Evolutionary conservation across 2,113 vertebrate species (phyloP), one percentile per base, ranked within the genome.

Genomic region (Ondatra zibethicus): DNA sequence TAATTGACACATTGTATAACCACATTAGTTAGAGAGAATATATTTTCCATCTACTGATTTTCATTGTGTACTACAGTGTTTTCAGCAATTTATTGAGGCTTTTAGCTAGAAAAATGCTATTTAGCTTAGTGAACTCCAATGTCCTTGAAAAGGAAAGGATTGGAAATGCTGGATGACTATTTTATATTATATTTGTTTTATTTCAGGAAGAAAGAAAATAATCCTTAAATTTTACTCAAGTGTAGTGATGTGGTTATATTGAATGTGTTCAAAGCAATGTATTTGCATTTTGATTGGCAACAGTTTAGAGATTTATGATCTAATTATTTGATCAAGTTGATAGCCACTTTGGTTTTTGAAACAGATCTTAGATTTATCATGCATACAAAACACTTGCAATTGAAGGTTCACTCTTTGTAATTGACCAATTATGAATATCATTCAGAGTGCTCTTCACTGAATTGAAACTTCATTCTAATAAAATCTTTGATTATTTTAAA

Each of bases 61-160:
- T 97, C 70, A 96, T 95, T 97, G 95, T 93, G 84, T 96, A 84
- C 96, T 94, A 50, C 86, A 84, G 27, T 96, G 92, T 97, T 97
- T 97, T 91, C 76, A 93, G 70, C 73, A 96, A 96, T 97, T 97
- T 92, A 29, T 58, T 81, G 96, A 96, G 82, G 87, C 89, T 95
- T 97, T 96, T 91, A 91, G 47, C 96, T 94, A 96, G 89, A 97
- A 96, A 42, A 96, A 17, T 93, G 58, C 65, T 95, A 92, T 94
- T 97, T 96, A 97, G 89, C 88, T 82, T 47, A 92, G 77, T 95
- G 94, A 96, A 97, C 94, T 84, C 73, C 68, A 94, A 45, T 82
- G 81, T 88, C 92, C 93, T 73, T 80, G 52, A 80, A 91, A 95
- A 92, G 19, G 68, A 84, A 92, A 27, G 25, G 89, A 89, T 50